Percentiles rank a stretch among this genome's conserved stretches.
phyloP scores from a whole-genome alignment of 1,140 invertebrate species.

The Amyelois transitella region DNA sequence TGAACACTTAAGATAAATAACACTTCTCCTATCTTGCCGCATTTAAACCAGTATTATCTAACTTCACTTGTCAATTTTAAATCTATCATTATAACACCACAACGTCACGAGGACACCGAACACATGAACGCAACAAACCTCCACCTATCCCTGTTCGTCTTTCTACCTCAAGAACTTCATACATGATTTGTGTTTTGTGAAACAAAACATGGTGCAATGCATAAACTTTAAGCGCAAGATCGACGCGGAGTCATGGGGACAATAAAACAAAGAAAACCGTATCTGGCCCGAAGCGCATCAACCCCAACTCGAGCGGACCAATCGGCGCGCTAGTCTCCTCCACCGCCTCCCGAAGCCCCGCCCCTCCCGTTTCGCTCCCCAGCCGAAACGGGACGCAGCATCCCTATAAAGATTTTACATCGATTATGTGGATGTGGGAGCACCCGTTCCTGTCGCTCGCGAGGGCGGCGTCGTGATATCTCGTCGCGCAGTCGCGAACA shows the following conservation, averaged over 20 bases:
- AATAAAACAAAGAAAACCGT: conserved; percentile 72
- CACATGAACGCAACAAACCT: conserved; percentile 13
- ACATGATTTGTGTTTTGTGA: conserved; percentile 66
- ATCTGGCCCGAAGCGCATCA: conserved; percentile 47
- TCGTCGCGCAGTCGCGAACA: conserved; percentile 69
- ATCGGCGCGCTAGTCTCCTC: conserved; percentile 27
- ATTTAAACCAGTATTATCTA: background rate
- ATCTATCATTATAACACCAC: conserved; percentile 17
- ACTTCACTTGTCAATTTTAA: background rate
- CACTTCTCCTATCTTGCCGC: too few relatives aligned
- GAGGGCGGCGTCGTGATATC: conserved; percentile 49
- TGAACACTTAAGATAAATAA: too few relatives aligned
- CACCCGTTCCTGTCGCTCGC: conserved; percentile 54
- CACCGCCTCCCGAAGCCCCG: conserved; percentile 27
- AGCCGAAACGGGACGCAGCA: conserved; percentile 54
- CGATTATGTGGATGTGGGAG: conserved; percentile 56
- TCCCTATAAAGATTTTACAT: conserved; percentile 67
- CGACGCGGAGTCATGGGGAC: conserved; percentile 67
- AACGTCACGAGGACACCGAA: conserved; percentile 9
- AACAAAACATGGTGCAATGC: conserved; percentile 72
- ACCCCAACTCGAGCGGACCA: conserved; percentile 32
- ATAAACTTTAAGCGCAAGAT: conserved; percentile 73
- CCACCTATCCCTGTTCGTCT: conserved; percentile 48
- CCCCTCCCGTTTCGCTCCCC: conserved; percentile 29
- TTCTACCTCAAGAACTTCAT: conserved; percentile 67